Evolutionary conservation across 2,797 vertebrate species (phyloP).

Genomic region (Melanotaenia pygmaea): DNA sequence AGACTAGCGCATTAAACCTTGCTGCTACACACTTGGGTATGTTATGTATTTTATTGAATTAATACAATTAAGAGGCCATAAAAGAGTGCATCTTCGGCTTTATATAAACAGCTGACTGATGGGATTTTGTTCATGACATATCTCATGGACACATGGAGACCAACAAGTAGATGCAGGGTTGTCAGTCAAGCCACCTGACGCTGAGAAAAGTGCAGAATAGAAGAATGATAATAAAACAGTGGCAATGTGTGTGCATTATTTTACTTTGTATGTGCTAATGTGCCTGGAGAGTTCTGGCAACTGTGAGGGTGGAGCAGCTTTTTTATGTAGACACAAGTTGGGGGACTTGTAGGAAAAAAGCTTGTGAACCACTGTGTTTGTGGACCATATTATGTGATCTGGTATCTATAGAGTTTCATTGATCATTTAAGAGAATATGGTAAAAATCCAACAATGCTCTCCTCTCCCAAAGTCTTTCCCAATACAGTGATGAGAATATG

Average conservation of each 20-base stretch:
- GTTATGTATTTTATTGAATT: not conserved
- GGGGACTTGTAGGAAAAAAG: not conserved
- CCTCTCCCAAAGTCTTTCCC: constrained; percentile 88
- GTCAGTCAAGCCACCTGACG: not conserved
- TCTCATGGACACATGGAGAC: not conserved
- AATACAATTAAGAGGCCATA: not conserved
- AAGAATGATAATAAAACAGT: not conserved
- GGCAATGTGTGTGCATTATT: not conserved
- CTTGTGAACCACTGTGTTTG: not conserved
- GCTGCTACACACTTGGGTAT: not conserved
- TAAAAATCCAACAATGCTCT: not conserved
- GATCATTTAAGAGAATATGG: not conserved
- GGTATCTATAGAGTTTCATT: too few species aligned
- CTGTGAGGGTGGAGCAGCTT: not conserved
- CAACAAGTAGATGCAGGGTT: not conserved
- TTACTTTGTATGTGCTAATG: not conserved
- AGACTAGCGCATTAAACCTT: not conserved
- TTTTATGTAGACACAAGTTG: not conserved
- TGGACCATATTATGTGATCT: too few species aligned
- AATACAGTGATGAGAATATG: constrained; percentile 99
- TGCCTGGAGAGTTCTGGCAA: not conserved
- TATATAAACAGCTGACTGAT: not conserved
- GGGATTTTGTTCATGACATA: not conserved
- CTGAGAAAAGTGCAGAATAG: not conserved
- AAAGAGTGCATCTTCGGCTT: not conserved